phyloP scores from a whole-genome alignment of 2,888 invertebrate species.

The Synergus umbraculus region DNA sequence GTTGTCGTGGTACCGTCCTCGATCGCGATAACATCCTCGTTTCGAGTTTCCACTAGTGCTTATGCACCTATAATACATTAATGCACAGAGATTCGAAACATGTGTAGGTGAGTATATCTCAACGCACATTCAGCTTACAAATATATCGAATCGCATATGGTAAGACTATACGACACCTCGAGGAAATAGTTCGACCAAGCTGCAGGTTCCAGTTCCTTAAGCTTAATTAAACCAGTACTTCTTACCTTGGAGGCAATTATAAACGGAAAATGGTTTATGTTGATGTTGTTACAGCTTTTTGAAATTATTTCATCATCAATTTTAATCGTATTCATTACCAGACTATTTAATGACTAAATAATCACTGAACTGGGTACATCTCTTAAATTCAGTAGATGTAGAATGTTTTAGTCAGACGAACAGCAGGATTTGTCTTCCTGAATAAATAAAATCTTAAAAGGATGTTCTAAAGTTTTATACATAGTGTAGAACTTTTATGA shows the following conservation, averaged over 20 bases:
- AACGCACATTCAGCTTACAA: neutral
- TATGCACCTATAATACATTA: neutral
- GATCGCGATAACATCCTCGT: slow-evolving; percentile 56
- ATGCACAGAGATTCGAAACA: neutral
- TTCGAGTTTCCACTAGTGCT: slow-evolving; percentile 47
- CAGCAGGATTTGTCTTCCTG: neutral
- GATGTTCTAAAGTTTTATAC: neutral
- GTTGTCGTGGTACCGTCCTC: slow-evolving; percentile 47
- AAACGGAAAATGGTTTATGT: neutral
- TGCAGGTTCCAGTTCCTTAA: slow-evolving; percentile 3
- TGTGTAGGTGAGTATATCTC: neutral
- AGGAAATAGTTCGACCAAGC: slow-evolving; percentile 7
- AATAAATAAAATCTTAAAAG: neutral
- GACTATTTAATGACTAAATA: neutral
- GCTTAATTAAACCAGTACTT: neutral
- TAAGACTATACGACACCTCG: slow-evolving; percentile 1
- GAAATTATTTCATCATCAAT: no score
- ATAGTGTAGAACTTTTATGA: neutral
- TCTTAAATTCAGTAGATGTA: neutral
- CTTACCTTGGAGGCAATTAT: neutral
- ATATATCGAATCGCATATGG: neutral
- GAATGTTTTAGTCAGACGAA: neutral
- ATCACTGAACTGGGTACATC: neutral
- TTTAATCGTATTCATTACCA: neutral
- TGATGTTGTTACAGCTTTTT: neutral